Evolutionary conservation across 2,888 invertebrate genomes (phyloP).

Genomic region (Erpobdella octoculata): DNA sequence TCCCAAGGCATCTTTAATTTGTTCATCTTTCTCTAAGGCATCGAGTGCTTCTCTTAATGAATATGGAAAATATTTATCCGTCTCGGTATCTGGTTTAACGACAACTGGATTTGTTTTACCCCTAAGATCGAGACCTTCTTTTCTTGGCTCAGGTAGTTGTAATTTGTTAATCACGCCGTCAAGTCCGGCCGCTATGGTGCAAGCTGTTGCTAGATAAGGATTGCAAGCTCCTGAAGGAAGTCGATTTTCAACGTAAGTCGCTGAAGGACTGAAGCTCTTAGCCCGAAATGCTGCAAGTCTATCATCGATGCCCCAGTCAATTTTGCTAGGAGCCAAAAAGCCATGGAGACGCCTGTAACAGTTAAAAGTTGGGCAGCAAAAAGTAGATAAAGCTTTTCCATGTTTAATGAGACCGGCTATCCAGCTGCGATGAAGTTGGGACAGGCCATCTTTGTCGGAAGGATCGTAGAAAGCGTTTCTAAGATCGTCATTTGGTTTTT

Average conservation of each 20-base stretch:
- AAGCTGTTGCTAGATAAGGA: constrained; percentile 36
- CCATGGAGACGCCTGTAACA: constrained; percentile 34
- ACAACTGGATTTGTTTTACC: neutral
- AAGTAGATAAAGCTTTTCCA: constrained; percentile 30
- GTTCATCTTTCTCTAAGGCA: constrained; percentile 27
- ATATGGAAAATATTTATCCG: constrained; percentile 20
- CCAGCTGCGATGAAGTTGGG: constrained; percentile 28
- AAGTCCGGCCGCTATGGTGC: constrained; percentile 36
- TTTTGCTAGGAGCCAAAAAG: constrained; percentile 15
- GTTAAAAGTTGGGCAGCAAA: constrained; percentile 35
- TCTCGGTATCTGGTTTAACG: neutral
- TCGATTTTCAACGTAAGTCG: constrained; percentile 35
- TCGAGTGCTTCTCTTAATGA: constrained; percentile 30
- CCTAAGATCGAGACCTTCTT: neutral
- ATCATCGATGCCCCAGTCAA: constrained; percentile 32
- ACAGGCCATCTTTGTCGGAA: constrained; percentile 20
- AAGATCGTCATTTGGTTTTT: neutral
- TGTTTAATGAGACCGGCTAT: constrained; percentile 35
- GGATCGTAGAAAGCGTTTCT: constrained; percentile 30
- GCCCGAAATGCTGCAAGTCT: constrained; percentile 21
- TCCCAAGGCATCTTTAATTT: constrained; percentile 28
- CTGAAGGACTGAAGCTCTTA: constrained; percentile 21
- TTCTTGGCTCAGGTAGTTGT: constrained; percentile 3
- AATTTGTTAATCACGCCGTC: constrained; percentile 34
- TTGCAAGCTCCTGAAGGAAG: constrained; percentile 32